Evolutionary conservation across 1,140 invertebrate species (phyloP).

Genomic region (Aphaenogaster rudis): DNA sequence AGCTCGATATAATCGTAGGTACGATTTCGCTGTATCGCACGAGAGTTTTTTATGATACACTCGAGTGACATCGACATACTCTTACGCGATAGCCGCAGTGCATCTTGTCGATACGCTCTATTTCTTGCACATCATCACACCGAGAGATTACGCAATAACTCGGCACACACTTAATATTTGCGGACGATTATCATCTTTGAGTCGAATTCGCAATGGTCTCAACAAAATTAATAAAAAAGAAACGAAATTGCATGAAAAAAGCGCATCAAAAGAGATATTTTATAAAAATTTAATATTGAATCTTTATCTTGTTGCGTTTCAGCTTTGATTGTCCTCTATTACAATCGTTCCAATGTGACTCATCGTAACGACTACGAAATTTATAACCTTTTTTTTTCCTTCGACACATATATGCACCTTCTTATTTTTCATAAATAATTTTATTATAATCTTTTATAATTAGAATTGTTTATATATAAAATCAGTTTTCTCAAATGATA

Average conservation of each 20-base stretch:
- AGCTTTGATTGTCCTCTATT: not conserved
- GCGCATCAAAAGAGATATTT: not conserved
- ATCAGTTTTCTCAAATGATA: not conserved
- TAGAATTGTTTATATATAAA: not conserved
- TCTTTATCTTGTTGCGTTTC: not conserved
- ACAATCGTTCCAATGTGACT: not conserved
- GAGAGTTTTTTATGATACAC: constrained; percentile 21
- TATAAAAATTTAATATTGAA: not conserved
- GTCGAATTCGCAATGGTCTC: not conserved
- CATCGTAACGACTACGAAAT: not conserved
- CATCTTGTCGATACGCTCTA: not conserved
- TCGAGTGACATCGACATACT: constrained; percentile 11
- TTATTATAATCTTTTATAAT: not conserved
- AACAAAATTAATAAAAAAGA: not conserved
- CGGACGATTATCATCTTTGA: not conserved
- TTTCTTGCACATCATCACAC: constrained; percentile 2
- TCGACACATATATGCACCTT: not conserved
- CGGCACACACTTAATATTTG: not conserved
- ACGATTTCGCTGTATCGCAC: not conserved
- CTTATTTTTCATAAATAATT: not conserved
- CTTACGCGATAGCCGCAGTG: not conserved
- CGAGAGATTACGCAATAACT: constrained; percentile 13
- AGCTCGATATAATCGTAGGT: not conserved
- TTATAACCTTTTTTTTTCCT: not conserved
- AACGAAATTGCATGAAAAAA: not conserved